Base-by-base conservation (phyloP, 2,113 vertebrate species). In the Anser brachyrhynchus region DNA sequence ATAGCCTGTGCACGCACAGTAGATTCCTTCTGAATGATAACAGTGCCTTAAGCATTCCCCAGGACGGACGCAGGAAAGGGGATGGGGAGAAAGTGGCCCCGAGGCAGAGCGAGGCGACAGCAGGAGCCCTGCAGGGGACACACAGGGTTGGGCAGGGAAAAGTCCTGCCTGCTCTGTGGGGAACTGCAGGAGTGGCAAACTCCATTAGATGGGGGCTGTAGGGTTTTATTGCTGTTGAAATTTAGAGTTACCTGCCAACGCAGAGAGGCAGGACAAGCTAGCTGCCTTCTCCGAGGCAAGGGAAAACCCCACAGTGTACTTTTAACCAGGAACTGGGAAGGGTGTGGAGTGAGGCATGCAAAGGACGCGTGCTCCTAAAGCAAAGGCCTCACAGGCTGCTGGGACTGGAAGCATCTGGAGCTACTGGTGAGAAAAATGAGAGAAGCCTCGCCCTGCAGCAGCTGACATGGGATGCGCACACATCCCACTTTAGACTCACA, bases 11-110 rank as follows among this genome's bases (percentile, higher is more conserved):
- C 92, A 95, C 52, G 52, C 95, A 96, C 39, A 82, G 79, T 84
- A 72, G 95, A 96, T 96, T 96, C 95, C 84, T 97, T 78, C 35
- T 13, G 76, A 97, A 94, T 97, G 96, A 96, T 97, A 97, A 95
- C 92, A 96, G 90, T 71, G 92, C 73, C 93, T 87, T 69, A 90
- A 96, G 90, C 88, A 96, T 89, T 93, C 86, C 73, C 25, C 2
- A 86, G 62, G 11, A 81, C 76, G 72, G 92, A 84, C n/a, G 1
- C 37, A 80, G 83, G 80, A 89, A 94, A 82, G 10, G 0, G 61
- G 93, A 95, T 33, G 85, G 83, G 75, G 85, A 83, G 61, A 58
- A 65, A 71, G 65, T 37, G 72, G 93, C 72, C 25, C 57, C 16
- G 46, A 93, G 95, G 87, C 92, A 64, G 78, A 92, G 46, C 33